phyloP scores from a whole-genome alignment of 2,113 vertebrate genomes.

The Chelonoidis abingdonii region DNA sequence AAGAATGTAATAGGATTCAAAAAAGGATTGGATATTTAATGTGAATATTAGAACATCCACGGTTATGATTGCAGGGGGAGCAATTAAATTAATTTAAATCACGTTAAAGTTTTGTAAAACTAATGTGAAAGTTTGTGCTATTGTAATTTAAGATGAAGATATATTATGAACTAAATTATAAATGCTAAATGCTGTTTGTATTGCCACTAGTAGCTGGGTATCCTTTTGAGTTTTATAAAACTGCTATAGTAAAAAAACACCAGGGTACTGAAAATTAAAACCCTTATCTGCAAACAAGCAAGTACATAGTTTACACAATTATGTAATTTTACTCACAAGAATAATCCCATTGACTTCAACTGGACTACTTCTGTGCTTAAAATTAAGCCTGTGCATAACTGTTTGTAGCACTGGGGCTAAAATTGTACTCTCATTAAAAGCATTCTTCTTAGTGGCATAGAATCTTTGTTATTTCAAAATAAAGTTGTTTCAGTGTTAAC shows the following conservation, averaged over 20 bases:
- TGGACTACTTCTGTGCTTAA: rapidly evolving
- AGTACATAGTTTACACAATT: rapidly evolving
- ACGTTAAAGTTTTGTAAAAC: rapidly evolving
- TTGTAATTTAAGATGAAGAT: neutral
- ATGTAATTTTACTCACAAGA: neutral
- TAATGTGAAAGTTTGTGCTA: neutral
- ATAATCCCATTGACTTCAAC: neutral
- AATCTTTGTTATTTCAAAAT: neutral
- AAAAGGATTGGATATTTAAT: neutral
- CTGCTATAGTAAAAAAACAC: rapidly evolving
- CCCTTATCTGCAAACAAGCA: neutral
- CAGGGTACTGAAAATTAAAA: rapidly evolving
- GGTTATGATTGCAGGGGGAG: neutral
- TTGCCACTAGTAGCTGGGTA: neutral
- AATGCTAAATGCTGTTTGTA: neutral
- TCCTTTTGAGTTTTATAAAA: neutral
- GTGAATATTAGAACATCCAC: neutral
- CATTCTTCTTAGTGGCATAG: neutral
- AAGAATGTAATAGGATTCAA: neutral
- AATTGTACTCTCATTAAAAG: rapidly evolving
- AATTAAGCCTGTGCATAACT: neutral
- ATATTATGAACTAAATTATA: neutral
- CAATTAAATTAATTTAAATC: neutral
- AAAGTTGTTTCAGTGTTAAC: neutral
- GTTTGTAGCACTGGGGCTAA: neutral